Evolutionary conservation across 2,113 vertebrate genomes (phyloP).

Genomic region (Microcebus griseorufus): DNA sequence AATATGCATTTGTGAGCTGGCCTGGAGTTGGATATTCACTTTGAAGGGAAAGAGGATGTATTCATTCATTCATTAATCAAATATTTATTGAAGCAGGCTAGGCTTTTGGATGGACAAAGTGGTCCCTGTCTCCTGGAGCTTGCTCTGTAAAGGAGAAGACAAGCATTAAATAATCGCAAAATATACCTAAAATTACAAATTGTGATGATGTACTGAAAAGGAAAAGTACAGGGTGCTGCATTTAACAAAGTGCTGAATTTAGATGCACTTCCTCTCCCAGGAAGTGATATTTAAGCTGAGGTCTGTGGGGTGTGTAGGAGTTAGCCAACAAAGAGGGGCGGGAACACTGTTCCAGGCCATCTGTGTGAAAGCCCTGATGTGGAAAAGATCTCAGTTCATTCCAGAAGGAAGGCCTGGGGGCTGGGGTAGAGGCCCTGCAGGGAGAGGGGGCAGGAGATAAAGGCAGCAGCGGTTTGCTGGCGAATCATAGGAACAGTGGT

Average conservation of each 20-base stretch:
- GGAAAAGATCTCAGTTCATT: background rate
- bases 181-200: background rate
- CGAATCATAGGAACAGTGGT: background rate
- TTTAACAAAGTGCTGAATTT: background rate
- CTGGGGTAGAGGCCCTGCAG: fast-evolving
- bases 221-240: background rate
- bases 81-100: background rate
- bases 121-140: background rate
- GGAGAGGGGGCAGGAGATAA: too few species aligned
- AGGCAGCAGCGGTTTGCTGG: background rate
- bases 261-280: background rate
- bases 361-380: background rate
- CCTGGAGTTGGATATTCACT: background rate
- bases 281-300: background rate
- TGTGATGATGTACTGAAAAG: background rate
- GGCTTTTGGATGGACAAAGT: background rate
- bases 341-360: background rate
- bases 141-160: background rate
- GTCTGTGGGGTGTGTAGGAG: background rate
- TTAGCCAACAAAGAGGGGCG: background rate
- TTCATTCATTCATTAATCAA: background rate
- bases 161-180: background rate
- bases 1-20: background rate
- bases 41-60: background rate
- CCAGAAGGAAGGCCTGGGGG: background rate